A percentile compares a stretch with the other conserved stretches of the same genome.
These are phyloP conservation scores for Callaeas wilsoni DNA, from an alignment of 2,113 vertebrate genomes.

Conservation along the genomic window DNA sequence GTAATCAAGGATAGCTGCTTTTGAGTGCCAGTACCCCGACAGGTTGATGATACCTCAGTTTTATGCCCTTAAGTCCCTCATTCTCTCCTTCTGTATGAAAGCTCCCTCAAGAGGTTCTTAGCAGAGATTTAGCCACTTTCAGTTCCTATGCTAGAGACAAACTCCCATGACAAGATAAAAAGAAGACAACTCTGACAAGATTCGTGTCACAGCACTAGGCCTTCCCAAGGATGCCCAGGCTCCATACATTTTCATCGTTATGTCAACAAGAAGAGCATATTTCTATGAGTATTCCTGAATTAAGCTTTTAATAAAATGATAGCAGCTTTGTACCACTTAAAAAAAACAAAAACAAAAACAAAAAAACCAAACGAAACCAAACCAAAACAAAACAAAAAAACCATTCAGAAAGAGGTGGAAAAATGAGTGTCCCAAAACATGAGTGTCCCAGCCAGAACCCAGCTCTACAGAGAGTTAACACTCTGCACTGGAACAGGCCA, in stretches of 20 bases:
- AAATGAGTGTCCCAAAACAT: background rate
- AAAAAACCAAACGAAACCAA: too few relatives aligned
- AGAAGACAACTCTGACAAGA: background rate
- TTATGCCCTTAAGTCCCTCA: background rate
- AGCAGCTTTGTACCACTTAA: background rate
- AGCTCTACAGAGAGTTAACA: background rate
- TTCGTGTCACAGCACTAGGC: background rate
- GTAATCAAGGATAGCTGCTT: slow-evolving; percentile 20
- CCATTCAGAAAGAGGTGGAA: background rate
- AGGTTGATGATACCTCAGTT: background rate
- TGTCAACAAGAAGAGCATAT: background rate
- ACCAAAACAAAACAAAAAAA: background rate
- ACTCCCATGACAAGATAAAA: background rate
- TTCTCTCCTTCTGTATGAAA: background rate
- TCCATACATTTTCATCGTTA: background rate
- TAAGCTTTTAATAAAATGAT: background rate
- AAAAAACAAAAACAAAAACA: too few relatives aligned
- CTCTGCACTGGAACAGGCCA: background rate
- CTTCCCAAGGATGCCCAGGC: background rate
- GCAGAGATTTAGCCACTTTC: background rate
- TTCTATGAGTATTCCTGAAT: background rate
- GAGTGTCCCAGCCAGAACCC: background rate
- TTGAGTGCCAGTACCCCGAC: background rate
- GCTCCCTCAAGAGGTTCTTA: background rate
- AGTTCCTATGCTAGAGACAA: background rate